Conservation (phyloP, 1,140 invertebrate species). For the Drosophila rufa region DNA sequence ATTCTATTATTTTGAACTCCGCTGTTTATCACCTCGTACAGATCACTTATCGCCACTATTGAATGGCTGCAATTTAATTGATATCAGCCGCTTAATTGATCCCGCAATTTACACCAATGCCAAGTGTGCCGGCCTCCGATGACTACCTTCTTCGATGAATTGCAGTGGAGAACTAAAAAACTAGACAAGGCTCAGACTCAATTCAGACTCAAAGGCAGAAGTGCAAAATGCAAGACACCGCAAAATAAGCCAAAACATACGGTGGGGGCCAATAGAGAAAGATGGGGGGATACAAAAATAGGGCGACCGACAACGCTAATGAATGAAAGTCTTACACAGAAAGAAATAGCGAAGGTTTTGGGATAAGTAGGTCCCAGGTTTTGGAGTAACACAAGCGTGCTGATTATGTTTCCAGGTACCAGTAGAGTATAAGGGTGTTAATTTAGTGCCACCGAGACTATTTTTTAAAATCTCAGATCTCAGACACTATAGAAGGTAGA, state of each 20-base stretch:
- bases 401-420: too few relatives aligned
- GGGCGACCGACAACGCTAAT: conserved; percentile 28
- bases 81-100: conserved; percentile 18
- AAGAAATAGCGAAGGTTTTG: background rate
- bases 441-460: too few relatives aligned
- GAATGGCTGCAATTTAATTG: conserved; percentile 8
- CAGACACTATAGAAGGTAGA: too few relatives aligned
- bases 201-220: conserved; percentile 21
- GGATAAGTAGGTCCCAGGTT: too few relatives aligned
- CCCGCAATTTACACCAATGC: background rate
- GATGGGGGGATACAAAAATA: conserved; percentile 13
- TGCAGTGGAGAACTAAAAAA: conserved; percentile 30
- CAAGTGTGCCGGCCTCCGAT: background rate
- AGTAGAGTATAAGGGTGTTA: too few relatives aligned
- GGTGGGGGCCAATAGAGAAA: conserved; percentile 5
- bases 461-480: too few relatives aligned
- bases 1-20: background rate
- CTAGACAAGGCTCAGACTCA: conserved; percentile 26
- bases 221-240: conserved; percentile 26
- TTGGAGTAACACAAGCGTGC: too few relatives aligned
- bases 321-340: conserved; percentile 35
- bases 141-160: conserved; percentile 22
- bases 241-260: conserved; percentile 34
- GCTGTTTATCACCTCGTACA: background rate
- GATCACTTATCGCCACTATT: background rate